These are phyloP conservation scores for Tribolium madens DNA, from an alignment of 1,140 invertebrate species.

Conservation along the genomic window DNA sequence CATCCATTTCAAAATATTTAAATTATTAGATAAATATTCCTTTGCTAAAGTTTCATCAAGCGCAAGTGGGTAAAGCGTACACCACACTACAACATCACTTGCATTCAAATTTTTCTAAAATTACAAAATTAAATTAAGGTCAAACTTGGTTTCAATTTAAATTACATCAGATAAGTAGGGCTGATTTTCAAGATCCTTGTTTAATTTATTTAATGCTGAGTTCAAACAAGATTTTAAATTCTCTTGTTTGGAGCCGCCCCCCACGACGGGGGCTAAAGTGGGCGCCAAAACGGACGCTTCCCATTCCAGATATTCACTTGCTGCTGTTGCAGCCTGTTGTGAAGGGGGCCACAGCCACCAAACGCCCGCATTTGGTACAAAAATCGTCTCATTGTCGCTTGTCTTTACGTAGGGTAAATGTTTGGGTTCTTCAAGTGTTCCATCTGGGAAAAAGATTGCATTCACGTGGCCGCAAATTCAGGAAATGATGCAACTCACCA, in stretches of 20 bases:
- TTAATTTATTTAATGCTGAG: conserved; percentile 66
- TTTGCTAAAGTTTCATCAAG: conserved; percentile 65
- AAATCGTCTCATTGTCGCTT: conserved; percentile 66
- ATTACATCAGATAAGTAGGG: conserved; percentile 47
- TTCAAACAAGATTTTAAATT: conserved; percentile 67
- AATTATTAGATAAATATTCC: conserved; percentile 66
- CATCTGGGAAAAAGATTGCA: conserved; percentile 55
- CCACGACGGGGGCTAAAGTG: conserved; percentile 66
- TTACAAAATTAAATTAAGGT: conserved; percentile 50
- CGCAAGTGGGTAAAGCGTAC: conserved; percentile 73
- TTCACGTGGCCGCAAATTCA: conserved; percentile 8
- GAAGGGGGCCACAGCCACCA: conserved; percentile 67
- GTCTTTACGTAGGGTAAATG: conserved; percentile 69
- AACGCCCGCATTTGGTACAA: conserved; percentile 71
- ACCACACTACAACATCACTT: conserved; percentile 76
- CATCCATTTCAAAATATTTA: conserved; percentile 68
- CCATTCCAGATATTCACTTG: conserved; percentile 82
- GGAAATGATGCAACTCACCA: conserved; percentile 66
- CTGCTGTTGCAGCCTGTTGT: conserved; percentile 63
- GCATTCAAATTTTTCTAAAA: conserved; percentile 69
- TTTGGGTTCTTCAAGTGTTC: conserved; percentile 58
- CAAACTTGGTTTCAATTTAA: too few relatives aligned
- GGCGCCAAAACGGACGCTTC: conserved; percentile 77
- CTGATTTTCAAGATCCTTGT: conserved; percentile 58
- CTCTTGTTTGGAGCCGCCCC: conserved; percentile 66